Evolutionary conservation across 1,140 invertebrate genomes (phyloP), one percentile per base, ranked within the genome.

Genomic region (Anastrepha obliqua): DNA sequence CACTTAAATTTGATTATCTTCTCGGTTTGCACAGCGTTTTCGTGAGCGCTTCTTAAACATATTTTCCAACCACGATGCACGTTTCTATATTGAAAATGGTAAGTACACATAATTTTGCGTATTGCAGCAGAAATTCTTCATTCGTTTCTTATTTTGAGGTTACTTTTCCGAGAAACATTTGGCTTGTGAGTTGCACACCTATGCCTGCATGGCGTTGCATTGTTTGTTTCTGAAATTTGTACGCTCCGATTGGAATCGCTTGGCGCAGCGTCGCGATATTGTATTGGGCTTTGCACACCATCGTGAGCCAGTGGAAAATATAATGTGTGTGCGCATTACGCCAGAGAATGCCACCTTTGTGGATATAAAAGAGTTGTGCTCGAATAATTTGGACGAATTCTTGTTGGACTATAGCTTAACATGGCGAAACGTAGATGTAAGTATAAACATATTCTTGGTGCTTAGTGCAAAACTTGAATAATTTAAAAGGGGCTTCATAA

Each of bases 91-190:
- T 3, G 89, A 91, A 17, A 92, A 91, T 55, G 91, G 90, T 2
- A 89, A 74, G 15, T 2, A 55, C 20, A 17, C 13, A 65, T 86
- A 64, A 62, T 44, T 13, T 8, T 51, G 42, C 2, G 55, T 1
- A 55, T 55, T 55, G 6, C 44, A 58, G 81, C 20, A 3, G 9
- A 29, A 74, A 4, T 39, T 74, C 39, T 85, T 20, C 13, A 47
- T 11, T 13, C 11, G 13, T 39, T 87, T 55, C 1, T 70, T 70
- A 51, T 39, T 59, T 17, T 55, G 11, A 88, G 88, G 91, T 44
- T 92, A 92, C 62, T 92, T 92, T 64, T 91, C 88, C 7, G 86
- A 90, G 55, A 92, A 92, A 86, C 91, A 92, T 17, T 89, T 90
- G 64, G 91, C 91, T 8, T 65, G 88, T 0, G 91, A 92, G 87